Evolutionary conservation across 2,113 vertebrate species (phyloP), one percentile per base, ranked within the genome.

Genomic region (Cettia cetti): DNA sequence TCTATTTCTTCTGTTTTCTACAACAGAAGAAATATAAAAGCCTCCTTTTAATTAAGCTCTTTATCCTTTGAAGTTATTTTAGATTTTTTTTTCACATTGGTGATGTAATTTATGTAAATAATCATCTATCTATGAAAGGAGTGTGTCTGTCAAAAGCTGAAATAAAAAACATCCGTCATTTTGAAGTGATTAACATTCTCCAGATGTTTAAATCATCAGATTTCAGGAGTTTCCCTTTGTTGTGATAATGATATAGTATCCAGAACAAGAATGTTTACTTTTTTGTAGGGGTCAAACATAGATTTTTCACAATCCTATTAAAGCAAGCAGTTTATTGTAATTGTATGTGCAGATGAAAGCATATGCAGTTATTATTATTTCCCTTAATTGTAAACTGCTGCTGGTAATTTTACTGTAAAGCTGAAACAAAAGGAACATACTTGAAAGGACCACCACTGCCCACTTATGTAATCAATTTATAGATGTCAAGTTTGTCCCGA

Each of bases 231-330:
- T 98, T 98, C 96, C 95, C 98, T 99, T 98, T 98, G 98, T 99
- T 98, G 98, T 98, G 98, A 98, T 98, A 98, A 98, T 98, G 98
- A 98, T 98, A 98, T 98, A 98, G 98, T 98, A 98, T 98, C 98
- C 98, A 98, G 98, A 98, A 98, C 97, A 96, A 98, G 98, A 98
- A 98, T 98, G 98, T 98, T 99, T 98, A 98, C 98, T 98, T 98
- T 98, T 97, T 98, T 97, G 97, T 96, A 97, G 97, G 97, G 98
- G 98, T 98, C 98, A 98, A 97, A 98, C 97, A 98, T 97, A 97
- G 97, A 98, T 98, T 98, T 98, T 98, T 98, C 97, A 98, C 98
- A 98, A 98, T 99, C 98, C 97, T 98, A 98, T 98, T 98, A 98
- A 97, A 97, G 97, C 97, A 96, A 97, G 95, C 96, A 96, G 97